Conservation (phyloP, 2,888 invertebrate species). For the Siphlonurus alternatus region DNA sequence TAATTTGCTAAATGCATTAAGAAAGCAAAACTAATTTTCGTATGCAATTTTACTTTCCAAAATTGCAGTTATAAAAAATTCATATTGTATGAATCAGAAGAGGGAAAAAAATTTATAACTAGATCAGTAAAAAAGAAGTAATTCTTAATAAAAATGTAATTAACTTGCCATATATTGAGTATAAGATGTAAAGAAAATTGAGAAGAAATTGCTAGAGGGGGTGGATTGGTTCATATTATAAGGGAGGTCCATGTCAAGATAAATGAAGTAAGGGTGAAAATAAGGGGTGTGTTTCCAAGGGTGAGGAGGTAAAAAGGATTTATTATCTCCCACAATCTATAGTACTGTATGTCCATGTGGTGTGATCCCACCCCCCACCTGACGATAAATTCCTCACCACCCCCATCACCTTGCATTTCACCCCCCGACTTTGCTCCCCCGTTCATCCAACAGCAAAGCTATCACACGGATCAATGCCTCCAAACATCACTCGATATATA, state of each 20-base stretch:
- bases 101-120: no score
- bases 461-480: neutral
- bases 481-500: no score
- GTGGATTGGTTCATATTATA: no score
- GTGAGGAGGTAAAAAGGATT: neutral
- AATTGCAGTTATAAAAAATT: no score
- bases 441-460: neutral
- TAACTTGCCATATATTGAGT: neutral
- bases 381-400: neutral
- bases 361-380: neutral
- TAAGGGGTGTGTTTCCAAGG: neutral
- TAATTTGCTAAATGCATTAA: no score
- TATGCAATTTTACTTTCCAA: no score
- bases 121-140: neutral
- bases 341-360: neutral
- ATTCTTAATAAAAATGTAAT: neutral
- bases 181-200: neutral
- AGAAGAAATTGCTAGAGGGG: neutral
- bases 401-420: neutral
- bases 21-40: no score
- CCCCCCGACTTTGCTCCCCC: neutral
- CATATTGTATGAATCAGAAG: no score
- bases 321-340: neutral
- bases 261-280: neutral
- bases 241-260: neutral